Evolutionary conservation across 2,888 invertebrate genomes (phyloP).

Genomic region (Brenthis daphne): DNA sequence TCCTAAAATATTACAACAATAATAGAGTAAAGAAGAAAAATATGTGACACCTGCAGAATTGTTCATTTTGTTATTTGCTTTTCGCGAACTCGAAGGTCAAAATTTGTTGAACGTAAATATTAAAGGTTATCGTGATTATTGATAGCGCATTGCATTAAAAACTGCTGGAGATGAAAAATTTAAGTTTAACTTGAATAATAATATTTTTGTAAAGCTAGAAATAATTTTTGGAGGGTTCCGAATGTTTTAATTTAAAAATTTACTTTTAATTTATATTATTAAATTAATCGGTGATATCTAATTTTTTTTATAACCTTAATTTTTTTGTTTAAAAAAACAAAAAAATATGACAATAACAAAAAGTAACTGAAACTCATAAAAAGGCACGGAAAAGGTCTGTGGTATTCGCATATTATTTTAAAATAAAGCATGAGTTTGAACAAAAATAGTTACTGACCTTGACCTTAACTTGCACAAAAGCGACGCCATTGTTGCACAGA

Average conservation of each 20-base stretch:
- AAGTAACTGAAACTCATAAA: too few relatives aligned
- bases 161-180: not conserved
- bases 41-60: conserved; percentile 8
- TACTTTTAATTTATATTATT: too few relatives aligned
- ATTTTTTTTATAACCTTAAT: too few relatives aligned
- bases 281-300: too few relatives aligned
- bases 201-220: not conserved
- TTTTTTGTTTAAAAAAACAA: too few relatives aligned
- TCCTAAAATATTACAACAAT: not conserved
- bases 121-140: conserved; percentile 10
- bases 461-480: conserved; percentile 72
- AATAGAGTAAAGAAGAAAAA: not conserved
- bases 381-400: too few relatives aligned
- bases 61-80: not conserved
- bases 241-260: not conserved
- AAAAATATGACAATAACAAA: too few relatives aligned
- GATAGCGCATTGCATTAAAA: conserved; percentile 3
- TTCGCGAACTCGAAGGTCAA: conserved; percentile 7
- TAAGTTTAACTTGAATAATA: not conserved
- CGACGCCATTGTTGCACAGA: conserved; percentile 84
- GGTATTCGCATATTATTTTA: too few relatives aligned
- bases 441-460: conserved; percentile 70
- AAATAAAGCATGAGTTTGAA: too few relatives aligned
- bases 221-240: not conserved
- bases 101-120: not conserved